These are phyloP conservation scores for Eulithis prunata DNA, from an alignment of 2,888 invertebrate species.

Conservation along the genomic window DNA sequence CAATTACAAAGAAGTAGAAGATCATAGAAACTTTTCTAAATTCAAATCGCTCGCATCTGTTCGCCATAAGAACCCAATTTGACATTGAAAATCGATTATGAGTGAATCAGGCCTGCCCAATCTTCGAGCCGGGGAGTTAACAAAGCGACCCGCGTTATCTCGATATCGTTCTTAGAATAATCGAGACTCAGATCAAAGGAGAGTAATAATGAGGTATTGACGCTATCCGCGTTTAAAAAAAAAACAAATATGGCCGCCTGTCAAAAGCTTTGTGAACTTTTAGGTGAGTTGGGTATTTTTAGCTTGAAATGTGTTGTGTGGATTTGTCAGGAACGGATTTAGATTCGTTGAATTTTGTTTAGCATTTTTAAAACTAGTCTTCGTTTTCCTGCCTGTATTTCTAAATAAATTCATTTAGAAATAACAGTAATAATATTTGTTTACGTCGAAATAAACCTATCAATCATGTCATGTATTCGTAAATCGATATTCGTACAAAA, in stretches of 20 bases:
- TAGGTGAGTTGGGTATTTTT: slow-evolving; percentile 20
- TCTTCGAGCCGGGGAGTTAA: slow-evolving; percentile 22
- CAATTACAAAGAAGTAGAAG: neutral
- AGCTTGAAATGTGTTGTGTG: slow-evolving; percentile 22
- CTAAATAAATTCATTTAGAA: too few relatives aligned
- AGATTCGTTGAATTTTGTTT: slow-evolving; percentile 6
- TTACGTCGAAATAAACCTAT: too few relatives aligned
- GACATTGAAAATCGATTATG: slow-evolving; percentile 1
- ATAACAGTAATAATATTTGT: too few relatives aligned
- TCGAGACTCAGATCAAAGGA: slow-evolving; percentile 58
- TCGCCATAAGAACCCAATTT: slow-evolving; percentile 3
- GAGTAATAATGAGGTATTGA: slow-evolving; percentile 75
- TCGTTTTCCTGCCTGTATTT: neutral
- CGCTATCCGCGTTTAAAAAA: slow-evolving; percentile 50
- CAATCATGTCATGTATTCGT: too few relatives aligned
- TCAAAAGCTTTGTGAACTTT: slow-evolving; percentile 44
- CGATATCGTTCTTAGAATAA: slow-evolving; percentile 33
- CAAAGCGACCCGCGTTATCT: slow-evolving; percentile 33
- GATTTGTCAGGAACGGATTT: slow-evolving; percentile 12
- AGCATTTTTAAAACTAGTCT: neutral
- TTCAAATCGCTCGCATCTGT: neutral
- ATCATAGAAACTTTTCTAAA: neutral
- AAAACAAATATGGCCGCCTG: slow-evolving; percentile 52
- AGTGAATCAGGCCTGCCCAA: slow-evolving; percentile 20
- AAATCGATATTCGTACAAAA: neutral